Percentiles rank a stretch among this genome's conserved stretches.
Conservation (phyloP, 30 jellyfish, hydroid and myxozoan genomes). For the Pseudorhiza aurosa region DNA sequence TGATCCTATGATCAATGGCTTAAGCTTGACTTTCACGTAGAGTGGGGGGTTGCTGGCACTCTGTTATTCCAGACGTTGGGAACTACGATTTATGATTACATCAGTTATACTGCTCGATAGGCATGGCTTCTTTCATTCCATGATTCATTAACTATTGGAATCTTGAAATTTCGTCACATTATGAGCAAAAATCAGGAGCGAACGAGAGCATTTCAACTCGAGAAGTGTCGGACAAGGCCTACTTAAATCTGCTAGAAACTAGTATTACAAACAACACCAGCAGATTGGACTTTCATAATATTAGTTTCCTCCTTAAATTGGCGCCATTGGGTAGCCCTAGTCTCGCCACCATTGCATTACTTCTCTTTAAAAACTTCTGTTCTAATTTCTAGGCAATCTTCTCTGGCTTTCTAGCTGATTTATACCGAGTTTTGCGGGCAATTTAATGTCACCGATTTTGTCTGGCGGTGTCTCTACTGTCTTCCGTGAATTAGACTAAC, state of each 20-base stretch:
- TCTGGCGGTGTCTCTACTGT: not conserved
- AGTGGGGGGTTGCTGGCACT: no score
- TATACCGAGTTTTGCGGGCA: constrained; percentile 8
- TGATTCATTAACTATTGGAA: not conserved
- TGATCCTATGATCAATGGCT: no score
- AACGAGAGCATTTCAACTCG: not conserved
- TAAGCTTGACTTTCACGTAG: no score
- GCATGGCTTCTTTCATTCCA: not conserved
- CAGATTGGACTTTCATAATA: not conserved
- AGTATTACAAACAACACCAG: not conserved
- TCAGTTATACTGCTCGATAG: no score
- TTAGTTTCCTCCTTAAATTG: not conserved
- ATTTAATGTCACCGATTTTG: not conserved
- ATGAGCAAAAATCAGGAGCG: not conserved
- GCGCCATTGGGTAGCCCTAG: constrained; percentile 1
- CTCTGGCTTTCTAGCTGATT: constrained; percentile 26
- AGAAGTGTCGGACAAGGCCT: not conserved
- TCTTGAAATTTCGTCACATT: not conserved
- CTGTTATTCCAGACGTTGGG: no score
- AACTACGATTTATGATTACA: not conserved
- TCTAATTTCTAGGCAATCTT: constrained; percentile 8
- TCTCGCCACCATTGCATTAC: constrained; percentile 26
- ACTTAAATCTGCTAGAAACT: not conserved
- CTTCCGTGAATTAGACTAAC: no score
- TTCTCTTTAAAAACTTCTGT: not conserved